A percentile compares a stretch with the other conserved stretches of the same genome.
phyloP scores from a whole-genome alignment of 1,140 invertebrate species.

The Laupala kohalensis region DNA sequence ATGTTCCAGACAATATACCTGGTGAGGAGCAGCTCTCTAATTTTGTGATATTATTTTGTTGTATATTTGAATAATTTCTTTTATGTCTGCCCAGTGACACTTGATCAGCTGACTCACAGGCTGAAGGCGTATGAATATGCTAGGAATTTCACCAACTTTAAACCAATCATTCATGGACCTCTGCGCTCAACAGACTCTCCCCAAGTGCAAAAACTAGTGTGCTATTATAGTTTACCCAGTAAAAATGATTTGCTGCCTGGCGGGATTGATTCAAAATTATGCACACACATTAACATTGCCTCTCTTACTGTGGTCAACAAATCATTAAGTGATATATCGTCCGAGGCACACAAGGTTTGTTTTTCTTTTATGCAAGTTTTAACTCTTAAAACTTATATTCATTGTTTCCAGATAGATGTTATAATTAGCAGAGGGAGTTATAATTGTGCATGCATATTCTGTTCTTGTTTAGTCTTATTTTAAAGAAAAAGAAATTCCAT shows the following conservation, averaged over 20 bases:
- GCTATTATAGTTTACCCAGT: slow-evolving; percentile 49
- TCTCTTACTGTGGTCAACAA: slow-evolving; percentile 53
- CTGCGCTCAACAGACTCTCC: background rate
- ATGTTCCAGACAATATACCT: background rate
- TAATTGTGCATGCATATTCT: too few relatives aligned
- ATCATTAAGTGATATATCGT: slow-evolving; percentile 18
- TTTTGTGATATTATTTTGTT: background rate
- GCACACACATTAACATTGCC: slow-evolving; percentile 69
- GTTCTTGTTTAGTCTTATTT: too few relatives aligned
- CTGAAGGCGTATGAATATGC: background rate
- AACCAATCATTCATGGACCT: background rate
- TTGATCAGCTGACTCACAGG: background rate
- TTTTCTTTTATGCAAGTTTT: too few relatives aligned
- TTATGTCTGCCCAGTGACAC: background rate
- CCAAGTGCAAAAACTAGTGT: slow-evolving; percentile 31
- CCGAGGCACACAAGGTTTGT: background rate
- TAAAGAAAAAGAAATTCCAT: too few relatives aligned
- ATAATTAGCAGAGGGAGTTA: too few relatives aligned
- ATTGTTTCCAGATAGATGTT: too few relatives aligned
- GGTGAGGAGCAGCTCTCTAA: background rate
- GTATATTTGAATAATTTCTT: background rate
- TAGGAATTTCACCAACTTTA: background rate
- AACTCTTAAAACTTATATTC: too few relatives aligned
- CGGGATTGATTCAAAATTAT: slow-evolving; percentile 50
- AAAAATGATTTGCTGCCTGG: slow-evolving; percentile 33